Evolutionary conservation across 2,797 vertebrate species (phyloP).

Genomic region (Sebastes miniatus): DNA sequence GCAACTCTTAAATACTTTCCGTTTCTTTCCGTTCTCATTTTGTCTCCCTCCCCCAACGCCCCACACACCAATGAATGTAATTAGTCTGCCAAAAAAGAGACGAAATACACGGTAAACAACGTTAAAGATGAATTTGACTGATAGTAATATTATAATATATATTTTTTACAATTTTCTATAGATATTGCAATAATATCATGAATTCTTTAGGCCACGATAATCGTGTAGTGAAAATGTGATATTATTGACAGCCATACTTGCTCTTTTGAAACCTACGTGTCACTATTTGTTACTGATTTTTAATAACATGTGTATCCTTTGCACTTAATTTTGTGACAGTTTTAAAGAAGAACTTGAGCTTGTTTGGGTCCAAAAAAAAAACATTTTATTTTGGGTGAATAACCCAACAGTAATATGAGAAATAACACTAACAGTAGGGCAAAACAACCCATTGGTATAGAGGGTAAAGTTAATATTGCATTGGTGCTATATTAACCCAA

Average conservation of each 20-base stretch:
- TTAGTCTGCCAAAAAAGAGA: rapidly evolving
- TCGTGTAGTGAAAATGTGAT: too few species aligned
- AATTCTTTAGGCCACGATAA: too few species aligned
- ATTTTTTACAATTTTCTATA: too few species aligned
- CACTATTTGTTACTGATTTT: neutral
- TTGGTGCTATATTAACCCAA: too few species aligned
- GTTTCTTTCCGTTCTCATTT: rapidly evolving
- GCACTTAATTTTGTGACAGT: neutral
- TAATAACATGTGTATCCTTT: neutral
- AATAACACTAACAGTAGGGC: neutral
- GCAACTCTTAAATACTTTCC: too few species aligned
- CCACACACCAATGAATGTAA: too few species aligned
- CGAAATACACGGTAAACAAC: rapidly evolving
- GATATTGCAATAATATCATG: too few species aligned
- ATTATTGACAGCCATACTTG: too few species aligned
- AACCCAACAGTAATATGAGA: neutral
- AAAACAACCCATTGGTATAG: too few species aligned
- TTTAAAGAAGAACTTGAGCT: neutral
- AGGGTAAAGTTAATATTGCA: rapidly evolving
- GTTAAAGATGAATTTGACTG: too few species aligned
- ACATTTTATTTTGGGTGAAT: neutral
- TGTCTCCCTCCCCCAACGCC: too few species aligned
- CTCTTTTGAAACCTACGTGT: neutral
- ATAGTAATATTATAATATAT: too few species aligned
- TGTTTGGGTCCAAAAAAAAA: neutral